Base-by-base conservation (phyloP, 2,113 vertebrate species). In the Prochilodus magdalenae region DNA sequence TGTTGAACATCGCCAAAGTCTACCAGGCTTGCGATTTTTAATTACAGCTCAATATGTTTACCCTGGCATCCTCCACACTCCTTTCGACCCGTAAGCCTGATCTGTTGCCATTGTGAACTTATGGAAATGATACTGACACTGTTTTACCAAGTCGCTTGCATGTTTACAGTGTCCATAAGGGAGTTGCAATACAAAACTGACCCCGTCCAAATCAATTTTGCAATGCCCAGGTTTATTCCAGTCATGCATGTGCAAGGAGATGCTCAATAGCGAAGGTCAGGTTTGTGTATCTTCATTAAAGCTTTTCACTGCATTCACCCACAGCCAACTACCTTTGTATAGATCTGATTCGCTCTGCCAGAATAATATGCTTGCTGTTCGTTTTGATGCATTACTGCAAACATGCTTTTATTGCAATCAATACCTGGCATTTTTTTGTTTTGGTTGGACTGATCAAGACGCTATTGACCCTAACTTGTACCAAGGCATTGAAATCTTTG, bases 11-110 rank as follows among this genome's bases (percentile, higher is more conserved):
- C 4, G 26, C 66, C 24, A 63, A 49, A 66, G 26, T 60, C 51
- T 51, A 66, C 75, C 26, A 33, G 75, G 24, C 75, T 53, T 67
- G 69, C 22, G 15, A 27, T 40, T 59, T 73, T 73, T 62, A 80
- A 73, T 80, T 49, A 59, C 77, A 71, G 75, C 62, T 77, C 75
- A 47, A 77, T 77, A 67, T 77, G 40, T 66, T 49, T 51, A 51
- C 60, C 62, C 62, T 66, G 75, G 62, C 44, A 62, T 66, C 62
- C 62, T 15, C 47, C 29, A 40, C 29, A 30, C 75, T 77, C 26
- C 65, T 14, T 65, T 67, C 47, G 65, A 66, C 62, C 60, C 20
- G 24, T 27, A 33, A 11, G 47, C n/a, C 75, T 67, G 44, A 77
- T 47, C 75, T 22, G 62, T 77, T 30, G 65, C 62, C 44, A 53